Evolutionary conservation across 2,888 invertebrate genomes (phyloP).

Genomic region (Thymelicus acteon): DNA sequence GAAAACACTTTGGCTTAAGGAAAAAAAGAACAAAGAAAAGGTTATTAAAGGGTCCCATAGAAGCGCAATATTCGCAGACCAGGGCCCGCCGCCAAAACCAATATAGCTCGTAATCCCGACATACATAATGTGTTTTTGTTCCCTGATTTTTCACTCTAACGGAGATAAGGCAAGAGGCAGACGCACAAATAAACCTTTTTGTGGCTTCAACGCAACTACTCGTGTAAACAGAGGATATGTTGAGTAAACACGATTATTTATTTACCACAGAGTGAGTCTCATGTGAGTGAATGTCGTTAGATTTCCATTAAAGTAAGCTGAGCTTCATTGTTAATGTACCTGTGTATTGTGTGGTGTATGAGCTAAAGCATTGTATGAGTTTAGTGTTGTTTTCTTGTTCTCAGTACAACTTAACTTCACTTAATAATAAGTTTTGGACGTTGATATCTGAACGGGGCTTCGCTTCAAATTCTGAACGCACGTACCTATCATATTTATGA

Average conservation of each 20-base stretch:
- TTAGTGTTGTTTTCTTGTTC: not conserved
- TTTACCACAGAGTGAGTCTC: slow-evolving; percentile 20
- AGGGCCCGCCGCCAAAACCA: slow-evolving; percentile 34
- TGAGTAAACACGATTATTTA: slow-evolving; percentile 34
- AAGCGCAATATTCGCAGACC: slow-evolving; percentile 27
- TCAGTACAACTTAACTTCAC: no score
- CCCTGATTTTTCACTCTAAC: slow-evolving; percentile 35
- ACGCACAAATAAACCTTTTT: slow-evolving; percentile 27
- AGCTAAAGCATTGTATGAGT: not conserved
- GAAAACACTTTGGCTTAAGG: slow-evolving; percentile 12
- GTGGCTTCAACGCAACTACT: slow-evolving; percentile 17
- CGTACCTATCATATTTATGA: no score
- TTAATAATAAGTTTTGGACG: no score
- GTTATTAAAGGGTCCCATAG: slow-evolving; percentile 17
- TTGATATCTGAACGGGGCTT: no score
- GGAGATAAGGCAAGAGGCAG: slow-evolving; percentile 10
- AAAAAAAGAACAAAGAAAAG: slow-evolving; percentile 21
- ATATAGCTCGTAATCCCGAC: slow-evolving; percentile 35
- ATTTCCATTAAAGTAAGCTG: slow-evolving; percentile 30
- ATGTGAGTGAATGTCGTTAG: slow-evolving; percentile 33
- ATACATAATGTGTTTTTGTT: slow-evolving; percentile 36
- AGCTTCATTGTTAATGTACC: slow-evolving; percentile 27
- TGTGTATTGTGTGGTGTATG: not conserved
- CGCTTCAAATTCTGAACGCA: no score
- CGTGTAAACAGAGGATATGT: slow-evolving; percentile 25